Conservation (phyloP, 2,797 vertebrate species). For the Uromys caudimaculatus region DNA sequence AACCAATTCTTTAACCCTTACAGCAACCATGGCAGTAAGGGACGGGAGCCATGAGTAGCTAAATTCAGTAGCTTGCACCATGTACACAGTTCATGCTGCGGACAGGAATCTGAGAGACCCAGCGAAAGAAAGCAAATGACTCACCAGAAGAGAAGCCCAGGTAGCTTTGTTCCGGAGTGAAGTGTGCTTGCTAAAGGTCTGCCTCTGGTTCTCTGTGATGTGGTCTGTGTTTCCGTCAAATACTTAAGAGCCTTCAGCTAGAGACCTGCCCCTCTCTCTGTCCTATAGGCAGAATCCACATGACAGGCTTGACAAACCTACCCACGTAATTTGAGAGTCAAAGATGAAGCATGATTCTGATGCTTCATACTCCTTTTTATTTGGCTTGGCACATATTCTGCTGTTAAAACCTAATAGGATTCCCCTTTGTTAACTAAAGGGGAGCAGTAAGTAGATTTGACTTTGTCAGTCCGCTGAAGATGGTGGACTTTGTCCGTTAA, state of each 20-base stretch:
- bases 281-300: neutral
- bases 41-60: neutral
- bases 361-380: neutral
- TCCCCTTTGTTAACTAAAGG: neutral
- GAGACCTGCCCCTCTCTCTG: neutral
- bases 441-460: neutral
- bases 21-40: neutral
- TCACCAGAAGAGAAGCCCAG: conserved; percentile 48
- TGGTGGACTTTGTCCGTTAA: neutral
- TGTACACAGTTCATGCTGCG: fast-evolving
- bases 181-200: neutral
- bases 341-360: neutral
- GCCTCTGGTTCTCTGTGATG: conserved; percentile 63
- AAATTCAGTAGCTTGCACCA: neutral
- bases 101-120: neutral
- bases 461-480: neutral
- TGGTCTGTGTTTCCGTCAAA: conserved; percentile 65
- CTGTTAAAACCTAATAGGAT: neutral
- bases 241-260: conserved; percentile 18
- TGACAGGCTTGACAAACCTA: neutral
- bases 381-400: neutral
- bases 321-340: neutral
- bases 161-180: neutral
- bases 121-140: conserved; percentile 13
- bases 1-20: neutral